phyloP scores from a whole-genome alignment of 2,888 invertebrate species.

The Platycnemis pennipes region DNA sequence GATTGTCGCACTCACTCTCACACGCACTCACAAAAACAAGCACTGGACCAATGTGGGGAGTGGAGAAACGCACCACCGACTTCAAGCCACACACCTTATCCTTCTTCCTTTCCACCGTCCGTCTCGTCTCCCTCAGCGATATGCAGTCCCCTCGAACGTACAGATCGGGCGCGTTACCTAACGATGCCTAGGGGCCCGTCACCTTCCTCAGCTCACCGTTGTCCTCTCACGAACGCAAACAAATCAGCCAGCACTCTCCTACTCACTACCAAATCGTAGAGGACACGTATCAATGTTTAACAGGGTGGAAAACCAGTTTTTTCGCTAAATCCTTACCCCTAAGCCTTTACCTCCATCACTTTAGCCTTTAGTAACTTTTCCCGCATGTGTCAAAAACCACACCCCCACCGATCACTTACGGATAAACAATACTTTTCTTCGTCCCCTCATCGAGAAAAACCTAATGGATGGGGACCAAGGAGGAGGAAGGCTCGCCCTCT shows the following conservation, averaged over 20 bases:
- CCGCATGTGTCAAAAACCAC: neutral
- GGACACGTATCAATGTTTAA: neutral
- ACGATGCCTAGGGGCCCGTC: neutral
- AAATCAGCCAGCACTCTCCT: neutral
- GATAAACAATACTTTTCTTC: neutral
- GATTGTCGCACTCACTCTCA: neutral
- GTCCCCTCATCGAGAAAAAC: neutral
- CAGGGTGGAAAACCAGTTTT: neutral
- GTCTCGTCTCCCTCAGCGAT: neutral
- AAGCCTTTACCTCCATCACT: neutral
- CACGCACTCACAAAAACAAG: neutral
- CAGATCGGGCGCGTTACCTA: neutral
- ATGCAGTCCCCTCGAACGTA: neutral
- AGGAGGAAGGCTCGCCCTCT: neutral
- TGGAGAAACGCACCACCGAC: too few species aligned
- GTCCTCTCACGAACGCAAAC: neutral
- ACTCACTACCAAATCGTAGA: neutral
- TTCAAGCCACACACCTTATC: neutral
- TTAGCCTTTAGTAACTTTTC: neutral
- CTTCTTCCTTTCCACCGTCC: neutral
- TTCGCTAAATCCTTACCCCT: neutral
- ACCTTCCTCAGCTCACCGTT: neutral
- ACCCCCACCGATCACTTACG: neutral
- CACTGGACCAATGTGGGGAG: neutral
- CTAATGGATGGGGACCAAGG: too few species aligned